Base-by-base conservation (phyloP, 2,113 vertebrate species). In the Cairina moschata region DNA sequence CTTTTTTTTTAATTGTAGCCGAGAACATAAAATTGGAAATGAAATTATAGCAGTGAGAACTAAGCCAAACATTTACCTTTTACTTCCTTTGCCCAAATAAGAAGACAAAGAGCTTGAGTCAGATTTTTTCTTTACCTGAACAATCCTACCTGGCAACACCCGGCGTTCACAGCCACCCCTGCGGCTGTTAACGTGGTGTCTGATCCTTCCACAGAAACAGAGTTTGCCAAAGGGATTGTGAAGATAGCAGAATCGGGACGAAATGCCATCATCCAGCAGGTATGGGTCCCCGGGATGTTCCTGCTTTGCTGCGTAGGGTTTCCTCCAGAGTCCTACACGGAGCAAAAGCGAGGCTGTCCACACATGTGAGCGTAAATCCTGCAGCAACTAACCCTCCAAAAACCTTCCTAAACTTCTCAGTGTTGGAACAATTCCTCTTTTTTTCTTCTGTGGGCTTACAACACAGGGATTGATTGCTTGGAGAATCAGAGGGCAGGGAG, bases 211-310 rank as follows among this genome's bases (percentile, higher is more conserved):
- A 5, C 77, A 98, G 98, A 98, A 80, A 69, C 86, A 2, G 98
- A 98, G 34, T 98, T 98, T 97, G 97, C 98, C 46, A 99, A 99
- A 91, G 99, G 97, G 87, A 93, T 99, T 28, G 96, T 98, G 42
- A 99, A 99, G 96, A 97, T 98, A 3, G 98, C 99, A 0, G 99
- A 99, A 81, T 96, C 98, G 15, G 98, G 98, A 42, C 98, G 97
- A 85, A 90, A 85, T 23, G 97, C 74, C 31, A 93, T 99, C 86
- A 46, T 93, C 48, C 98, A 98, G 17, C 99, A 99, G 99, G 99
- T 99, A 97, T 0, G 3, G 32, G 4, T 16, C 50, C 56, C 25
- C 1, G 21, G 3, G 3, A 13, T 0, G 4, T 8, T 62, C 55
- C n/a, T 31, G 40, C 38, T 34, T 23, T 20, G 4, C 21, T 15